Conservation (phyloP, 2,113 vertebrate genomes). For the Lynx canadensis region DNA sequence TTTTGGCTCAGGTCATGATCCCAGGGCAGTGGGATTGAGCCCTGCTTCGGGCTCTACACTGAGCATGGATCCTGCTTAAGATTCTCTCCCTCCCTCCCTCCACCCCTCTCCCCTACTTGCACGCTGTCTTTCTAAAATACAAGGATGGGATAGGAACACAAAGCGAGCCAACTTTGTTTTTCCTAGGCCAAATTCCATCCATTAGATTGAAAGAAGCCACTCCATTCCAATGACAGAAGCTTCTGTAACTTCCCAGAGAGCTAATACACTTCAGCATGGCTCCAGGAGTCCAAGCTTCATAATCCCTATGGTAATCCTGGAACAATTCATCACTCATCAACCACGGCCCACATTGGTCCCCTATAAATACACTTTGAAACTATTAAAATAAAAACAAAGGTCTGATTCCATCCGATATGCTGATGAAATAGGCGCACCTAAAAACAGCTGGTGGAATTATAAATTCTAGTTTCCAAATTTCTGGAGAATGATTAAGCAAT, state of each 20-base stretch:
- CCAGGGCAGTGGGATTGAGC: too few species aligned
- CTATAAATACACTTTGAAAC: background rate
- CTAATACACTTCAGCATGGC: background rate
- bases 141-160: background rate
- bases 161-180: background rate
- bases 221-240: background rate
- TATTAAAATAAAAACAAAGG: slow-evolving; percentile 12
- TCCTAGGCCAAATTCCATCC: background rate
- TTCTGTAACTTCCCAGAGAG: background rate
- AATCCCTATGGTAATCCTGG: background rate
- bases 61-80: too few species aligned
- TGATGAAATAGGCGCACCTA: background rate
- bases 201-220: background rate
- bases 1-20: too few species aligned
- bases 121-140: too few species aligned
- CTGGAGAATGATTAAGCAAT: background rate
- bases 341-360: background rate
- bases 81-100: too few species aligned
- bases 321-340: background rate
- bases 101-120: too few species aligned
- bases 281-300: background rate
- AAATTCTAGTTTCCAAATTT: slow-evolving; percentile 13
- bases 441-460: background rate
- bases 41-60: too few species aligned
- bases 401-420: background rate